These are phyloP conservation scores for Ametastegia equiseti DNA, from an alignment of 2,888 invertebrate species.

Conservation along the genomic window DNA sequence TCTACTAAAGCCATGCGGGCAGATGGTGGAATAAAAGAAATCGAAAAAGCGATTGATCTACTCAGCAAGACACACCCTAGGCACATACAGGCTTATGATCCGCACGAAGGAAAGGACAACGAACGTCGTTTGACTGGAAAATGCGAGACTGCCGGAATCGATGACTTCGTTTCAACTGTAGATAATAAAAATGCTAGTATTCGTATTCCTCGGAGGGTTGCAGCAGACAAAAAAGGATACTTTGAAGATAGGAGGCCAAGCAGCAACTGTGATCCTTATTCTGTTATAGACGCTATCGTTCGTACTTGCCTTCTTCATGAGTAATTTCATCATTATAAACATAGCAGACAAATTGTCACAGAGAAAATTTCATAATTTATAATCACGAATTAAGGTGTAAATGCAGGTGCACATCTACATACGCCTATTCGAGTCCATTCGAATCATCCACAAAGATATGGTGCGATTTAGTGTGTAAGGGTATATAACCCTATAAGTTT, in stretches of 20 bases:
- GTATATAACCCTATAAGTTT: no score
- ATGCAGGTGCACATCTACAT: no score
- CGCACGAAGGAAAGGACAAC: conserved; percentile 97
- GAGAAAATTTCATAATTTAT: no score
- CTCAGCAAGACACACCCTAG: conserved; percentile 93
- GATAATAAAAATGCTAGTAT: conserved; percentile 97
- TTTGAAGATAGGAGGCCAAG: conserved; percentile 96
- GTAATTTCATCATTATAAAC: no score
- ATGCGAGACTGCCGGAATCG: conserved; percentile 98
- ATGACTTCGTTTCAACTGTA: conserved; percentile 96
- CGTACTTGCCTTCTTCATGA: conserved; percentile 91
- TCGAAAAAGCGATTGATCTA: conserved; percentile 97
- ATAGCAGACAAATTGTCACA: no score
- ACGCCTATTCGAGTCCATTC: no score
- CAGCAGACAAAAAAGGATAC: conserved; percentile 96
- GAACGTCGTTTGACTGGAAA: conserved; percentile 95
- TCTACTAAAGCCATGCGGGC: conserved; percentile 95
- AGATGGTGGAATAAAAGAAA: conserved; percentile 92
- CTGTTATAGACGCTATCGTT: conserved; percentile 90
- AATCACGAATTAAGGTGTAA: no score
- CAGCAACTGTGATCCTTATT: conserved; percentile 95
- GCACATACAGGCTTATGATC: conserved; percentile 98
- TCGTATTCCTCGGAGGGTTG: conserved; percentile 94
- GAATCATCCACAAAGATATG: no score
- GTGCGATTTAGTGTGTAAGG: no score